Evolutionary conservation across 1,140 invertebrate species (phyloP), one percentile per base, ranked within the genome.

Genomic region (Cheumatopsyche charites): DNA sequence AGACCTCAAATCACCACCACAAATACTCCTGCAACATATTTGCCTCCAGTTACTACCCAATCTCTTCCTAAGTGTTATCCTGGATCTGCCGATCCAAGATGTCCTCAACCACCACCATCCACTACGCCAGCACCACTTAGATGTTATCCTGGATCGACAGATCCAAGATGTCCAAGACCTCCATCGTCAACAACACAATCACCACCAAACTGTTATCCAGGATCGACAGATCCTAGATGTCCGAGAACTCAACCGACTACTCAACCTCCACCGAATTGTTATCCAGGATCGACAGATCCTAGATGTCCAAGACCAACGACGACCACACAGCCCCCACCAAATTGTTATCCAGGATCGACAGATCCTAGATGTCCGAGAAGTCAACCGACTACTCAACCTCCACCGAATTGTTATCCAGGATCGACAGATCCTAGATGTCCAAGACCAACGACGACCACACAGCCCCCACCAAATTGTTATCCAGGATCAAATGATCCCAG

Each of bases 291-390:
- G 45, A 73, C 21, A 17, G 79, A 82, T 75, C 77, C 78, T 15
- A 74, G 79, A 70, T 81, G 77, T 69, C 79, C 79, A 15, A 74
- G 72, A 75, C 75, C 77, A 49, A 47, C 72, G 43, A 47, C 45
- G 3, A 73, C 77, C n/a, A 61, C 72, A 62, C 26, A 42, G 49
- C 70, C 77, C 6, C 67, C 71, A 69, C 29, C 67, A 74, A 72
- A 63, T 19, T 66, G 70, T 72, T 76, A 73, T 63, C 45, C 73
- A 67, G 62, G 19, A 21, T 63, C 63, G 19, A 77, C 75, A 5
- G 81, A 85, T 78, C 82, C 84, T 19, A 76, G 81, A 58, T 84
- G 82, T 76, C 82, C 83, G 17, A 74, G 77, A 45, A 73, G 71
- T 62, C 61, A 77, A 17, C 78, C 77, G 13, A 71, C 73, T 29